Evolutionary conservation across 2,797 vertebrate genomes (phyloP).

Genomic region (Lutjanus campechanus): DNA sequence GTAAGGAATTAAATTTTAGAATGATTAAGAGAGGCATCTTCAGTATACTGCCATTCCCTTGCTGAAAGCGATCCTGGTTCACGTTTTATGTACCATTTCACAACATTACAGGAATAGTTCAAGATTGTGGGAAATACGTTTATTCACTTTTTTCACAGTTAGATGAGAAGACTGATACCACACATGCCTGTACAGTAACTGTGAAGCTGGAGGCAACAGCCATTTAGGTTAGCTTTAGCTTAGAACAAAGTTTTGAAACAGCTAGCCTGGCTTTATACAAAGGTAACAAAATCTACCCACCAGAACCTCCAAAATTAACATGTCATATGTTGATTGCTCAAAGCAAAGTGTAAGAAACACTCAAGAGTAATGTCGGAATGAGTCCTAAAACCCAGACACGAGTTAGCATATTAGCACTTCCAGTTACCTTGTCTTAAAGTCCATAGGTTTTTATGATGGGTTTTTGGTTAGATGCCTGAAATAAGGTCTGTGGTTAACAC

Average conservation of each 20-base stretch:
- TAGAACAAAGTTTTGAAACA: not conserved
- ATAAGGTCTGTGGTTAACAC: too few species aligned
- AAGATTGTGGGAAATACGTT: not conserved
- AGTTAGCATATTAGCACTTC: too few species aligned
- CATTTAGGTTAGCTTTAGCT: not conserved
- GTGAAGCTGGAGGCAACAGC: not conserved
- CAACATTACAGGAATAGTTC: not conserved
- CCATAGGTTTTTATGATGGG: too few species aligned
- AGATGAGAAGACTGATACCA: not conserved
- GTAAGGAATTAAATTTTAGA: conserved; percentile 16
- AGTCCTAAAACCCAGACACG: too few species aligned
- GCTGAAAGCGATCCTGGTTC: conserved; percentile 5
- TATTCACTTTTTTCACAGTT: not conserved
- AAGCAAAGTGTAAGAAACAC: too few species aligned
- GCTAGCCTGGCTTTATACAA: too few species aligned
- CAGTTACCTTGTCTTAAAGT: too few species aligned
- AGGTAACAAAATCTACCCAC: too few species aligned
- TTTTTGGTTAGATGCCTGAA: too few species aligned
- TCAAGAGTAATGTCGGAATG: too few species aligned
- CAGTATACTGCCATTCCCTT: not conserved
- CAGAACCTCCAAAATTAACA: too few species aligned
- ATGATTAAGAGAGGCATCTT: conserved; percentile 30
- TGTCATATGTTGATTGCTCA: too few species aligned
- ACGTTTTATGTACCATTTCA: conserved; percentile 5
- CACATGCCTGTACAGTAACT: not conserved